phyloP scores from a whole-genome alignment of 1,140 invertebrate genomes.

The Lethrus apterus region DNA sequence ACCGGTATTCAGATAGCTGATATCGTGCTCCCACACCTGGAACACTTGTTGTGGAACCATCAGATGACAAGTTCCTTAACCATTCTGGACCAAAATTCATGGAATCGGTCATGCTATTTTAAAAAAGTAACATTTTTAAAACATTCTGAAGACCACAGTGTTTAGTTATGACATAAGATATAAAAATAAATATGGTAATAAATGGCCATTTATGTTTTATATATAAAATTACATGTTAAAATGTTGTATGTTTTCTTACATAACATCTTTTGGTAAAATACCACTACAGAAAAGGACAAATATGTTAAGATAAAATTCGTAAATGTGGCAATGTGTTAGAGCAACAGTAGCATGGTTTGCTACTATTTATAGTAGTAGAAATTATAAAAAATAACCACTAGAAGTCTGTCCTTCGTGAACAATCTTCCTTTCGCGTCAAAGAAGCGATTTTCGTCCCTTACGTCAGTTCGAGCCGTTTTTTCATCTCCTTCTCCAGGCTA shows the following conservation, averaged over 20 bases:
- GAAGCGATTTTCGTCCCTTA: no score
- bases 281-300: no score
- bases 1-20: conserved; percentile 64
- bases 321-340: conserved; percentile 6
- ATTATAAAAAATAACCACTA: conserved; percentile 6
- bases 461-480: no score
- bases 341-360: conserved; percentile 13
- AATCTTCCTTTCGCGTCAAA: no score
- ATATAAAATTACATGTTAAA: neutral
- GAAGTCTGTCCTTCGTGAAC: no score
- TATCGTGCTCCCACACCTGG: conserved; percentile 38
- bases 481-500: no score
- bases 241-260: no score
- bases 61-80: conserved; percentile 57
- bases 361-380: conserved; percentile 16
- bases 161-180: conserved; percentile 10
- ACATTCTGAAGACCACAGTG: conserved; percentile 2
- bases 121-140: conserved; percentile 9
- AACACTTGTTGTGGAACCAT: conserved; percentile 41
- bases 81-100: conserved; percentile 70
- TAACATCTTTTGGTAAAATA: no score
- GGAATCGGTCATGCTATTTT: conserved; percentile 55
- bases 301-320: neutral
- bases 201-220: neutral
- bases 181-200: conserved; percentile 5